Evolutionary conservation across 2,888 invertebrate genomes (phyloP).

Genomic region (Drosophila lacicola): DNA sequence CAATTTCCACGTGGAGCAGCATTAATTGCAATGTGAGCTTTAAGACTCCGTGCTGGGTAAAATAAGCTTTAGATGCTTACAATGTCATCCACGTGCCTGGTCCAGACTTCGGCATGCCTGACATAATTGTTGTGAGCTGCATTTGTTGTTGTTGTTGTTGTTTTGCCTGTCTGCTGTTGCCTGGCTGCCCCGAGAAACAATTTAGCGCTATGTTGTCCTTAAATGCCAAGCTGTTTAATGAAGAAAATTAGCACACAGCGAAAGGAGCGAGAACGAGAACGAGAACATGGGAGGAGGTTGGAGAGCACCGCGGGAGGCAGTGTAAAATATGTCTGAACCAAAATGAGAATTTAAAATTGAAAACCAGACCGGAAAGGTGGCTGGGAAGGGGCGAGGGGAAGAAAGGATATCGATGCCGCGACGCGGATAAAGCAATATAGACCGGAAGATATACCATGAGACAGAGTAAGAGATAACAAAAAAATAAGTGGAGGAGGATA

Average conservation of each 20-base stretch:
- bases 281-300: not conserved
- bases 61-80: conserved; percentile 19
- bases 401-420: too few relatives aligned
- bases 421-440: too few relatives aligned
- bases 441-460: too few relatives aligned
- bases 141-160: conserved; percentile 22
- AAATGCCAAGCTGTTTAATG: conserved; percentile 71
- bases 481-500: too few relatives aligned
- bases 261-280: conserved; percentile 14
- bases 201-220: conserved; percentile 57
- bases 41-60: not conserved
- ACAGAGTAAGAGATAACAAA: too few relatives aligned
- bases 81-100: conserved; percentile 40
- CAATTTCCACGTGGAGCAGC: conserved; percentile 1
- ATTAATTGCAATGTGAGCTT: not conserved
- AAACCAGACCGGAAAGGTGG: not conserved
- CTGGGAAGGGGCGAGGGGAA: not conserved
- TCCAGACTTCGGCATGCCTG: conserved; percentile 4
- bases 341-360: conserved; percentile 6
- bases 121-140: conserved; percentile 43
- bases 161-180: conserved; percentile 24
- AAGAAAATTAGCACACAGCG: conserved; percentile 64
- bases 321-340: conserved; percentile 1
- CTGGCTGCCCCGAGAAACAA: conserved; percentile 53
- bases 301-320: not conserved